Conservation (phyloP, 2,888 invertebrate species). For the Eristalis tenax region DNA sequence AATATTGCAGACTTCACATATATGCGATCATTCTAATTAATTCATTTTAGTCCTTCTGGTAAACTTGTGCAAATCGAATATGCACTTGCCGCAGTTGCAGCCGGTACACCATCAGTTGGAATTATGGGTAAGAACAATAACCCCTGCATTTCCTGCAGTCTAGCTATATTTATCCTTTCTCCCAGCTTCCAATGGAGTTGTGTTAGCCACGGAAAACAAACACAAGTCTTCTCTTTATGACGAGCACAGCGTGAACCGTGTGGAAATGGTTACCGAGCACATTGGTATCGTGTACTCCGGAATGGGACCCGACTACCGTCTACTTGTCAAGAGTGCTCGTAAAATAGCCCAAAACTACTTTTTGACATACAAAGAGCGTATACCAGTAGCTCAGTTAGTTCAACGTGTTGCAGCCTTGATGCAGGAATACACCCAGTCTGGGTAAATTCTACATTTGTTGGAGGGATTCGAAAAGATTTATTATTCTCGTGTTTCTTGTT, state of each 20-base stretch:
- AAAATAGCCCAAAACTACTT: conserved; percentile 98
- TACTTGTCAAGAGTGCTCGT: conserved; percentile 94
- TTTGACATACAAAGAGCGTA: conserved; percentile 95
- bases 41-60: conserved; percentile 94
- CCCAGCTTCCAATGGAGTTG: conserved; percentile 97
- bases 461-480: rapidly evolving
- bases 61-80: conserved; percentile 99
- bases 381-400: conserved; percentile 97
- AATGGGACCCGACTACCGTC: conserved; percentile 95
- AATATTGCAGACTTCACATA: not conserved
- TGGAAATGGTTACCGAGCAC: conserved; percentile 97
- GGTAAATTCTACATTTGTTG: conserved; percentile 79
- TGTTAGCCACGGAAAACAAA: conserved; percentile 99
- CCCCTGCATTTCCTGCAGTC: not conserved
- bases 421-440: conserved; percentile 99
- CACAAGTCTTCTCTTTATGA: conserved; percentile 98
- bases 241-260: conserved; percentile 97
- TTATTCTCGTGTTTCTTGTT: not conserved
- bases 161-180: not conserved
- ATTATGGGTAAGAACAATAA: conserved; percentile 89
- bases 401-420: conserved; percentile 97
- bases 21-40: not conserved
- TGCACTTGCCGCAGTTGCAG: conserved; percentile 98
- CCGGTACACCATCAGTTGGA: conserved; percentile 99
- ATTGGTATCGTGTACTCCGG: conserved; percentile 99